Conservation (phyloP, 1,140 invertebrate genomes). For the Oscheius sp. region DNA sequence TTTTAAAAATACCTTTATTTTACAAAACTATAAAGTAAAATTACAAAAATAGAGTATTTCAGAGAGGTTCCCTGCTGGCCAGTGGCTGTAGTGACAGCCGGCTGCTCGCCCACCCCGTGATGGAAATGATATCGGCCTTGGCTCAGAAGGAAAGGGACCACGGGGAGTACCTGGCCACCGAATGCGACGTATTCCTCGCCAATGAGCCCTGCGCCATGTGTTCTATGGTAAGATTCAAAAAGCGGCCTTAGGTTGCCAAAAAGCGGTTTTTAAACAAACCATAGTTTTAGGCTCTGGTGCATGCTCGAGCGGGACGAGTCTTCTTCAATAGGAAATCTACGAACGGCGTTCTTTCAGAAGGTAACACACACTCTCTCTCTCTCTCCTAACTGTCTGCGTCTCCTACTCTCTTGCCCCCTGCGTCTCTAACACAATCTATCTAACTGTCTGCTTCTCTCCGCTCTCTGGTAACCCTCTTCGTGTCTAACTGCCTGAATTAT, state of each 20-base stretch:
- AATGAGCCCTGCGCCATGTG: slow-evolving; percentile 12
- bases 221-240: slow-evolving; percentile 9
- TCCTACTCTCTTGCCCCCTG: neutral
- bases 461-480: neutral
- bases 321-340: neutral
- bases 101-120: neutral
- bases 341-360: slow-evolving; percentile 6
- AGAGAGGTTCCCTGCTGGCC: neutral
- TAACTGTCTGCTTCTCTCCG: neutral
- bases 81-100: neutral
- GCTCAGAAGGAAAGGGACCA: neutral
- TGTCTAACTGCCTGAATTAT: too few species aligned
- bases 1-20: neutral
- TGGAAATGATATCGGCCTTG: neutral
- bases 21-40: neutral
- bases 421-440: neutral
- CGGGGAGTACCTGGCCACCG: neutral
- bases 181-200: slow-evolving; percentile 3
- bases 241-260: too few species aligned
- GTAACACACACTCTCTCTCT: neutral
- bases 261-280: too few species aligned
- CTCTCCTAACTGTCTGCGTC: too few species aligned
- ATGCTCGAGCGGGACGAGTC: neutral
- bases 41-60: neutral
- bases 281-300: slow-evolving; percentile 2